Percentiles rank a stretch among this genome's conserved stretches.
Evolutionary conservation across 2,113 vertebrate genomes (phyloP).

Genomic region (Corydoras maculifer): DNA sequence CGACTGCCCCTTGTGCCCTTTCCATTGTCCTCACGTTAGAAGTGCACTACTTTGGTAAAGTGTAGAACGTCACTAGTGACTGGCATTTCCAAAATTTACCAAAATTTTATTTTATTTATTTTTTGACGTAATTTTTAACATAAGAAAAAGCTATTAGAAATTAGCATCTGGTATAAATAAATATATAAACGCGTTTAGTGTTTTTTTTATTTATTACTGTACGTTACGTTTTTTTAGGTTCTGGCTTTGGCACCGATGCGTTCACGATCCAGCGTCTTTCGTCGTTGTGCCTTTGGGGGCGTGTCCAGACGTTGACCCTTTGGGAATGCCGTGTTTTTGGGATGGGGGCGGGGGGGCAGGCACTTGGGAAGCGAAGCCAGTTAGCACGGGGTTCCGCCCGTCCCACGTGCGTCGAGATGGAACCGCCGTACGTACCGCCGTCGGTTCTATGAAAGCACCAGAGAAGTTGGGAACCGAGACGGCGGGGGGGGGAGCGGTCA

Average conservation of each 20-base stretch:
- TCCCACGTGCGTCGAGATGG: background rate
- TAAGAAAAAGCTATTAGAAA: slow-evolving; percentile 26
- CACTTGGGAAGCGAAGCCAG: slow-evolving; percentile 27
- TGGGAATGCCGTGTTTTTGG: slow-evolving; percentile 36
- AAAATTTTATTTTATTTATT: slow-evolving; percentile 13
- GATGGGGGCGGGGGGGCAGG: slow-evolving; percentile 23
- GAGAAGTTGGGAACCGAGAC: slow-evolving; percentile 19
- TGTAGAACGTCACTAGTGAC: too few species aligned
- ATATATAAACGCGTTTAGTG: slow-evolving; percentile 61
- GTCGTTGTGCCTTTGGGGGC: slow-evolving; percentile 4
- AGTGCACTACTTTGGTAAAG: too few species aligned
- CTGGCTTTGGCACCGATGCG: slow-evolving; percentile 60
- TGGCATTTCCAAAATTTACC: too few species aligned
- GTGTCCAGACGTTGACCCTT: slow-evolving; percentile 2
- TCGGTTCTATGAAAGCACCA: slow-evolving; percentile 25
- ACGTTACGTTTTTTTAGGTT: slow-evolving; percentile 53
- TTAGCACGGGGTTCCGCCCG: background rate
- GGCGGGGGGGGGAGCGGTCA: background rate
- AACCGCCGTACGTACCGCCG: background rate
- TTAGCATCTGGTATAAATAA: slow-evolving; percentile 54
- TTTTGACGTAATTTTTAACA: background rate
- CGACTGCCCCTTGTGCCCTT: too few species aligned
- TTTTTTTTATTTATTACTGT: slow-evolving; percentile 53
- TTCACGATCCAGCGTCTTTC: slow-evolving; percentile 24
- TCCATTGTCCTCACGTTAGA: too few species aligned